Conservation (phyloP, 2,113 vertebrate species). For the Lagopus leucura region DNA sequence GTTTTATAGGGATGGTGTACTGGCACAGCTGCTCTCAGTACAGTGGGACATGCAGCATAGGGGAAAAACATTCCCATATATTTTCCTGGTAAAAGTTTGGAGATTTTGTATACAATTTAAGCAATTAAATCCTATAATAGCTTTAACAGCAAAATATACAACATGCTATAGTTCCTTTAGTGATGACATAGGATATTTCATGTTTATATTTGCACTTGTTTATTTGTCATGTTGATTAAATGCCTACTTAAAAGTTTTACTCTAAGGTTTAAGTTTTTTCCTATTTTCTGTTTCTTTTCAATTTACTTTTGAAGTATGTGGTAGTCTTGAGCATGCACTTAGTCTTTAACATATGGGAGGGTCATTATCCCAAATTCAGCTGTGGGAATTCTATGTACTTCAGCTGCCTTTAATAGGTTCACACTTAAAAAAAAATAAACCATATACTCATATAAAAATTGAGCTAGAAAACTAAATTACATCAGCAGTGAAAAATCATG, state of each 20-base stretch:
- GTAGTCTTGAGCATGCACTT: background rate
- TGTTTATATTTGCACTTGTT: background rate
- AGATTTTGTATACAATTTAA: constrained; percentile 1
- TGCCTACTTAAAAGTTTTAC: background rate
- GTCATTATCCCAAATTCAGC: background rate
- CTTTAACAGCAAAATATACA: constrained; percentile 21
- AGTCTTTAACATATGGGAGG: background rate
- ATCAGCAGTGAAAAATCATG: constrained; percentile 74
- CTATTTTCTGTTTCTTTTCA: background rate
- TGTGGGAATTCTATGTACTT: background rate
- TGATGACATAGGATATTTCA: background rate
- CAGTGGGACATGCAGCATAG: background rate
- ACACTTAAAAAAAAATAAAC: constrained; percentile 40
- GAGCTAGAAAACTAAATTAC: constrained; percentile 74
- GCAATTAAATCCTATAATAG: background rate
- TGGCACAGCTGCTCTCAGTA: constrained; percentile 7
- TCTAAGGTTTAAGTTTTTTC: background rate
- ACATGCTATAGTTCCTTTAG: background rate
- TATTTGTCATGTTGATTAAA: background rate
- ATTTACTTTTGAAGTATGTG: background rate
- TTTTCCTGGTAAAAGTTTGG: background rate
- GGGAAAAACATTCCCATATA: background rate
- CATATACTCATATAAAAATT: constrained; percentile 62
- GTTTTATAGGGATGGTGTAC: background rate
- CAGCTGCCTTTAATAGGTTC: constrained; percentile 25